phyloP scores from a whole-genome alignment of 2,113 vertebrate genomes.

The Bambusicola thoracicus region DNA sequence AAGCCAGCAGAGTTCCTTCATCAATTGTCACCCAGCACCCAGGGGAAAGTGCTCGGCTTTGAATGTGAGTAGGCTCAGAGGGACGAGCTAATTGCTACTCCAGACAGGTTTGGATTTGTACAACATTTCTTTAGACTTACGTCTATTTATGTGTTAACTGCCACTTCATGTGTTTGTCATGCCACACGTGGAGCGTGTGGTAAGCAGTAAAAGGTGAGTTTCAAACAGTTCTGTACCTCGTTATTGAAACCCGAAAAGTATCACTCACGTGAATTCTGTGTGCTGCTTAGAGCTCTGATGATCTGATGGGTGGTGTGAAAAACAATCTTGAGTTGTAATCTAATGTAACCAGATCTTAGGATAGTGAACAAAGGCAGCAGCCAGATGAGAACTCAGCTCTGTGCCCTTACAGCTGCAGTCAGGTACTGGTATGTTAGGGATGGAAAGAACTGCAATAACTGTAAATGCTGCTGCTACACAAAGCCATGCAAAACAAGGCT shows the following conservation, averaged over 20 bases:
- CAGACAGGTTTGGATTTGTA: not conserved
- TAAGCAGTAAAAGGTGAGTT: not conserved
- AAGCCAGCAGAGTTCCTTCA: slow-evolving; percentile 21
- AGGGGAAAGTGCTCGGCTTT: not conserved
- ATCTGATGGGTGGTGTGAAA: not conserved
- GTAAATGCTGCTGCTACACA: not conserved
- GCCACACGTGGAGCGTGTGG: too few relatives aligned
- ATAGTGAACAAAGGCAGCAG: not conserved
- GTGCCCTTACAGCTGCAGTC: not conserved
- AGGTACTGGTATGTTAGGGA: not conserved
- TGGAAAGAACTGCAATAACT: not conserved
- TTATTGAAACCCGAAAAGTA: not conserved
- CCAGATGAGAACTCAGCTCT: not conserved
- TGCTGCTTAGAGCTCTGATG: not conserved
- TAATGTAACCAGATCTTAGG: not conserved
- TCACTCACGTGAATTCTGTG: not conserved
- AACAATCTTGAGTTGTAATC: not conserved
- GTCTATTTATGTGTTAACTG: not conserved
- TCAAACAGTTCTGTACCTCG: not conserved
- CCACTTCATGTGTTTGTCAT: not conserved
- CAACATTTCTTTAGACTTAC: not conserved
- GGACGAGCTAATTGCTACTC: not conserved
- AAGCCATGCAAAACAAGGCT: not conserved
- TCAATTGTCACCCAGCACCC: not conserved
- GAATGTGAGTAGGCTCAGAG: not conserved